A percentile compares a stretch with the other conserved stretches of the same genome.
phyloP scores from a whole-genome alignment of 2,113 vertebrate genomes.

The Pomatostomus ruficeps region DNA sequence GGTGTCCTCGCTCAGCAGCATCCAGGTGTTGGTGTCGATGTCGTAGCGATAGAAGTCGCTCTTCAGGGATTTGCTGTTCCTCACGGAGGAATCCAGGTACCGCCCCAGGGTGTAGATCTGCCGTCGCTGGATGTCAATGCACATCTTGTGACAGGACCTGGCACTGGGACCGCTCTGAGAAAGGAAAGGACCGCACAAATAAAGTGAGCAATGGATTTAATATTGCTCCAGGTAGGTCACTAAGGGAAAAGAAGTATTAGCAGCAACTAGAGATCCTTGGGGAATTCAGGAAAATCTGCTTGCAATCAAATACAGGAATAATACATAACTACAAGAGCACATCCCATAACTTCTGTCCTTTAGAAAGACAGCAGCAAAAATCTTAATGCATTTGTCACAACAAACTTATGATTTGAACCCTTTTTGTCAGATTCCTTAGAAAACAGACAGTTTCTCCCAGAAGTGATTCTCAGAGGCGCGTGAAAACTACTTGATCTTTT shows the following conservation, averaged over 20 bases:
- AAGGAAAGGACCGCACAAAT: background rate
- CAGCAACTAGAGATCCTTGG: background rate
- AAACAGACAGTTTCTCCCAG: background rate
- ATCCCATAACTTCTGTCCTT: background rate
- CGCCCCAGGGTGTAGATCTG: slow-evolving; percentile 97
- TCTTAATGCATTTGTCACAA: background rate
- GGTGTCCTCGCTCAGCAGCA: slow-evolving; percentile 93
- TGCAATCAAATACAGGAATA: background rate
- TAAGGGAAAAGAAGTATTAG: background rate
- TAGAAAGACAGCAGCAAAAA: background rate
- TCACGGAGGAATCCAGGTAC: slow-evolving; percentile 95
- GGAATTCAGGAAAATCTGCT: background rate
- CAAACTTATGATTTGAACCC: background rate
- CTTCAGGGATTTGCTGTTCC: slow-evolving; percentile 97
- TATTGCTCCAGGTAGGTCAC: background rate
- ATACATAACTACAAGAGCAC: background rate
- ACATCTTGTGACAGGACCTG: slow-evolving; percentile 99
- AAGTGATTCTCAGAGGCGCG: background rate
- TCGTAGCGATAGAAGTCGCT: slow-evolving; percentile 98
- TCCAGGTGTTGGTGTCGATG: slow-evolving; percentile 94
- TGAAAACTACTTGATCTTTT: slow-evolving; percentile 47
- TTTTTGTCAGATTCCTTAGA: background rate
- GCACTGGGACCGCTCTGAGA: slow-evolving; percentile 91
- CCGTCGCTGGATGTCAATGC: slow-evolving; percentile 92
- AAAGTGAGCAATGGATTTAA: background rate